Evolutionary conservation across 2,888 invertebrate genomes (phyloP).

Genomic region (Acleris literana): DNA sequence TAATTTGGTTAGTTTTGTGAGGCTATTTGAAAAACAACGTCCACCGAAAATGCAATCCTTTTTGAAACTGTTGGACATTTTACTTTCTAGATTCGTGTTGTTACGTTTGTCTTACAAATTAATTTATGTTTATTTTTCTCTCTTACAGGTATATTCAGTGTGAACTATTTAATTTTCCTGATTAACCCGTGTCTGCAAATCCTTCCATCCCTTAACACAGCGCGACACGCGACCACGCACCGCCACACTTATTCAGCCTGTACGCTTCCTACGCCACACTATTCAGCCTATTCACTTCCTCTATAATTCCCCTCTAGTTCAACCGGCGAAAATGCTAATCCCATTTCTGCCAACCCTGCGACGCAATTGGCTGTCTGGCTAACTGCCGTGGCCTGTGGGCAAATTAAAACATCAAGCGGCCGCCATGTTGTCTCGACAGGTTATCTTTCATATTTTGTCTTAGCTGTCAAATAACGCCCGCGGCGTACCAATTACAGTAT

Average conservation of each 20-base stretch:
- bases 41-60: too few species aligned
- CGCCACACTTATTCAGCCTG: slow-evolving; percentile 7
- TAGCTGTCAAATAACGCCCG: slow-evolving; percentile 61
- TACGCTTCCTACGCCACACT: slow-evolving; percentile 16
- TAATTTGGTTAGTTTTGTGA: too few species aligned
- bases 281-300: slow-evolving; percentile 13
- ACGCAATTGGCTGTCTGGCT: slow-evolving; percentile 65
- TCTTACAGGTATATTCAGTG: too few species aligned
- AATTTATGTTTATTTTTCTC: too few species aligned
- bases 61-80: too few species aligned
- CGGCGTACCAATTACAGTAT: slow-evolving; percentile 42
- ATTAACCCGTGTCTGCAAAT: too few species aligned
- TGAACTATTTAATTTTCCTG: too few species aligned
- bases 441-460: slow-evolving; percentile 81
- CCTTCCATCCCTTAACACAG: not conserved
- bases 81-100: too few species aligned
- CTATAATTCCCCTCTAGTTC: slow-evolving; percentile 24
- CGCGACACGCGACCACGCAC: slow-evolving; percentile 4
- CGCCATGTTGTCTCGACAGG: slow-evolving; percentile 65
- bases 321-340: slow-evolving; percentile 37
- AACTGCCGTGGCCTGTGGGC: slow-evolving; percentile 77
- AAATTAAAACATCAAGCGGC: slow-evolving; percentile 77
- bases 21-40: too few species aligned
- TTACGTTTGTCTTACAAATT: too few species aligned
- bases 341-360: slow-evolving; percentile 58